Evolutionary conservation across 2,888 invertebrate genomes (phyloP).

Genomic region (Toxonevra muliebris): DNA sequence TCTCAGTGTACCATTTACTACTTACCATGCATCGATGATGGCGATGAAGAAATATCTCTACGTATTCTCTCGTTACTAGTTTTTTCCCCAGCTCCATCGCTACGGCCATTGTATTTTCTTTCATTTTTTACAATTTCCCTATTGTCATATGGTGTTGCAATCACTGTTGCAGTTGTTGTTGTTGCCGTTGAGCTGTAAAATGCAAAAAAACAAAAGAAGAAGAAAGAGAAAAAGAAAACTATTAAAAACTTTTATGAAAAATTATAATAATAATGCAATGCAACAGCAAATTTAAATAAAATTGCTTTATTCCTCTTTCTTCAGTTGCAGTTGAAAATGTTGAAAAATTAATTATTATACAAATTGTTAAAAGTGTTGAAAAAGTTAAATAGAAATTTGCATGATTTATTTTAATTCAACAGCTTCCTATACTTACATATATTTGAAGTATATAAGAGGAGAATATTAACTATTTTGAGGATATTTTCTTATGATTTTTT

Average conservation of each 20-base stretch:
- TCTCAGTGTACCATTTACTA: background rate
- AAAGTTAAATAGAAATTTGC: too few species aligned
- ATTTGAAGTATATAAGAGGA: too few species aligned
- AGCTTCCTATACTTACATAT: too few species aligned
- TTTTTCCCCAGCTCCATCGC: constrained; percentile 26
- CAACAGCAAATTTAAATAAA: background rate
- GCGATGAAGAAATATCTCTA: constrained; percentile 57
- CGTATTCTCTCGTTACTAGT: constrained; percentile 42
- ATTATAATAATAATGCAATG: background rate
- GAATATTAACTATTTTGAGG: too few species aligned
- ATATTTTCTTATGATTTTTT: too few species aligned
- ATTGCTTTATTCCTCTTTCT: constrained; percentile 6
- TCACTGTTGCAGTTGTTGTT: constrained; percentile 27
- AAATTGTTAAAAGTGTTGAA: too few species aligned
- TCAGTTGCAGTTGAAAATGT: background rate
- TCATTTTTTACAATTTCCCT: constrained; percentile 45
- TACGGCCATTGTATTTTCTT: constrained; percentile 49
- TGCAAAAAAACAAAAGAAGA: constrained; percentile 10
- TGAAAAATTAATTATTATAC: too few species aligned
- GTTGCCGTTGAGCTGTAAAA: constrained; percentile 33
- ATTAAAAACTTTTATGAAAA: constrained; percentile 6
- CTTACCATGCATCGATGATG: constrained; percentile 62
- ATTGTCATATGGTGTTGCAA: constrained; percentile 8
- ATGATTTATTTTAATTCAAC: too few species aligned
- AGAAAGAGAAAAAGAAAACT: constrained; percentile 16